Evolutionary conservation across 2,888 invertebrate genomes (phyloP).

Genomic region (Chesias legatella): DNA sequence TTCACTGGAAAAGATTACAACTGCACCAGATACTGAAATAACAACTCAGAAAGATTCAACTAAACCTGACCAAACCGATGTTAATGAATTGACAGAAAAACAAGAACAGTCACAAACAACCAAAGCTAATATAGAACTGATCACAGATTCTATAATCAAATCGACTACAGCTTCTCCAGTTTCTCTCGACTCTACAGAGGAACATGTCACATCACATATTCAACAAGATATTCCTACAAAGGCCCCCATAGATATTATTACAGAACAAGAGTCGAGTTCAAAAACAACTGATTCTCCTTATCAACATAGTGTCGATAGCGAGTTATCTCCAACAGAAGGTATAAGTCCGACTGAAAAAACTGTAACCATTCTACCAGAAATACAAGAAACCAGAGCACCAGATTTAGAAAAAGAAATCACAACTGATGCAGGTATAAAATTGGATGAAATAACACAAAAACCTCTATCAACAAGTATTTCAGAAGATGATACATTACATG

Average conservation of each 20-base stretch:
- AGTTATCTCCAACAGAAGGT: constrained; percentile 1
- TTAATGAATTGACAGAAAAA: constrained; percentile 8
- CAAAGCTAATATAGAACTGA: neutral
- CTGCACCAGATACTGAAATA: constrained; percentile 8
- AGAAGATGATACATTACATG: constrained; percentile 3
- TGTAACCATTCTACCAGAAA: constrained; percentile 1
- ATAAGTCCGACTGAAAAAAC: constrained; percentile 1
- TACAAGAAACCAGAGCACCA: constrained; percentile 2
- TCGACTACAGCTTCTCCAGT: constrained; percentile 4
- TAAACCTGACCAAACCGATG: constrained; percentile 3
- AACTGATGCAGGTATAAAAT: neutral
- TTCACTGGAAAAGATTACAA: constrained; percentile 7
- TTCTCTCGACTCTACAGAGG: neutral
- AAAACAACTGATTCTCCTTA: constrained; percentile 1
- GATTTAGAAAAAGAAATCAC: neutral
- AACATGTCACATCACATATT: neutral
- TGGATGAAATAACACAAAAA: constrained; percentile 10
- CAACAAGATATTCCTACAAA: constrained; percentile 10
- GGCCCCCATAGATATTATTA: constrained; percentile 5
- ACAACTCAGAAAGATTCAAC: constrained; percentile 12
- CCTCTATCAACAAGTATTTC: constrained; percentile 2
- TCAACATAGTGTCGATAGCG: neutral
- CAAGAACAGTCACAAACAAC: constrained; percentile 8
- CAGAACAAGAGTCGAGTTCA: neutral
- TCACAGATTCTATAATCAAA: constrained; percentile 1